Evolutionary conservation across 2,888 invertebrate species (phyloP).

Genomic region (Lamellibrachia columna): DNA sequence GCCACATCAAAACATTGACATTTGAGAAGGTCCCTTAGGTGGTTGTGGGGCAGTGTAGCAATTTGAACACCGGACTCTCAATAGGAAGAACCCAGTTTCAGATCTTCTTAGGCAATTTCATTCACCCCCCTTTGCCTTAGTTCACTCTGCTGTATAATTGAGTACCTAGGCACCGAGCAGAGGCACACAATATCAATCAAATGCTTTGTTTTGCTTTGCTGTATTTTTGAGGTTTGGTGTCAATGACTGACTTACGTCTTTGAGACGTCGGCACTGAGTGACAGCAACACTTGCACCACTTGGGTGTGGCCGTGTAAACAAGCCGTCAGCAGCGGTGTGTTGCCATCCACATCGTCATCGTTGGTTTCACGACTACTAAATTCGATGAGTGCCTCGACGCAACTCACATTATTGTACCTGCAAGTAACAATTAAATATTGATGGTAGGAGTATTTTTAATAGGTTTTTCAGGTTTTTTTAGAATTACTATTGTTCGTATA

Average conservation of each 20-base stretch:
- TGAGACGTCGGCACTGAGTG: slow-evolving; percentile 44
- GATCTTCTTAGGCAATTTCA: no score
- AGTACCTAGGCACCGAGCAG: not conserved
- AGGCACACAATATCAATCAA: no score
- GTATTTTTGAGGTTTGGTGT: not conserved
- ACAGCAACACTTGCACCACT: slow-evolving; percentile 43
- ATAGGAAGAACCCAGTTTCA: no score
- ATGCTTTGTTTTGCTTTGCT: no score
- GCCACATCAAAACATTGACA: not conserved
- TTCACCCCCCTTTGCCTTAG: not conserved
- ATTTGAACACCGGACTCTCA: no score
- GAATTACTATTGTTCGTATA: no score
- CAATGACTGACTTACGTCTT: slow-evolving; percentile 35
- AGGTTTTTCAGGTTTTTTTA: no score
- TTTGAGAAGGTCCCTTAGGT: not conserved
- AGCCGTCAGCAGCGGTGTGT: slow-evolving; percentile 47
- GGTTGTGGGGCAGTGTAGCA: not conserved
- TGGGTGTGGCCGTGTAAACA: slow-evolving; percentile 43
- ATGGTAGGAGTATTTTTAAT: no score
- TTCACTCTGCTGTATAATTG: not conserved
- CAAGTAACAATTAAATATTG: not conserved
- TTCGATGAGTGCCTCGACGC: slow-evolving; percentile 44
- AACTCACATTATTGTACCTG: slow-evolving; percentile 44
- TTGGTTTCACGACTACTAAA: slow-evolving; percentile 45
- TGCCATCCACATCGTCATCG: slow-evolving; percentile 48